Percentiles rank a stretch among this genome's conserved stretches.
Conservation (phyloP, 2,797 vertebrate species). For the Tragelaphus oryx region DNA sequence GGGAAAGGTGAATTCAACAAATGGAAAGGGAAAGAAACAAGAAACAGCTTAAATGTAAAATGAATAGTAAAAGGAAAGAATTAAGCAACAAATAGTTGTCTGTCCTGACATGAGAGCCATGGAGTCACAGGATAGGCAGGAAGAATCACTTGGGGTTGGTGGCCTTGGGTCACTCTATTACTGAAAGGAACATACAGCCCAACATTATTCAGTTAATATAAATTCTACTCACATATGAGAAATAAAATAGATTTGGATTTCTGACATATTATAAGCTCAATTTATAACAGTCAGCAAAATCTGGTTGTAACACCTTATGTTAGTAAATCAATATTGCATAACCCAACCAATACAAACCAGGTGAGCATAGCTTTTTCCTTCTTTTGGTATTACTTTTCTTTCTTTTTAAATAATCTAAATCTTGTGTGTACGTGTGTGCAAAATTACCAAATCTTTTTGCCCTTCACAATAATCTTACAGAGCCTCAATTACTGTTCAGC, state of each 20-base stretch:
- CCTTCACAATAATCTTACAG: slow-evolving; percentile 6
- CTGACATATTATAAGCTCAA: slow-evolving; percentile 42
- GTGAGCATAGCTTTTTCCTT: not conserved
- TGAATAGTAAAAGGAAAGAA: not conserved
- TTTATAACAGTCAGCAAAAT: slow-evolving; percentile 52
- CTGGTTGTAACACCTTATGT: slow-evolving; percentile 27
- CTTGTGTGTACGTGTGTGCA: not conserved
- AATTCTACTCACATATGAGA: slow-evolving; percentile 33
- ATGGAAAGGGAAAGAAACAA: not conserved
- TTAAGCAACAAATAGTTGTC: not conserved
- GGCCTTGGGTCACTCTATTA: slow-evolving; percentile 1
- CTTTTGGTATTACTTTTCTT: not conserved
- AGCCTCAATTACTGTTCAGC: not conserved
- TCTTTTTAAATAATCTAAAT: slow-evolving; percentile 20
- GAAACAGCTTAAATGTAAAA: slow-evolving; percentile 22
- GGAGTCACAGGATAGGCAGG: not conserved
- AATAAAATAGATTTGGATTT: slow-evolving; percentile 50
- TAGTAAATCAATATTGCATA: slow-evolving; percentile 46
- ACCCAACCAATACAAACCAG: slow-evolving; percentile 32
- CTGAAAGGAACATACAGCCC: not conserved
- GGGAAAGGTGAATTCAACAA: slow-evolving; percentile 8
- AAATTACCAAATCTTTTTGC: not conserved
- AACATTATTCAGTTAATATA: slow-evolving; percentile 23
- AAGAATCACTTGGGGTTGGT: not conserved
- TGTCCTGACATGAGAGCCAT: not conserved